Evolutionary conservation across 2,888 invertebrate genomes (phyloP), one percentile per base, ranked within the genome.

Genomic region (Apamea anceps): DNA sequence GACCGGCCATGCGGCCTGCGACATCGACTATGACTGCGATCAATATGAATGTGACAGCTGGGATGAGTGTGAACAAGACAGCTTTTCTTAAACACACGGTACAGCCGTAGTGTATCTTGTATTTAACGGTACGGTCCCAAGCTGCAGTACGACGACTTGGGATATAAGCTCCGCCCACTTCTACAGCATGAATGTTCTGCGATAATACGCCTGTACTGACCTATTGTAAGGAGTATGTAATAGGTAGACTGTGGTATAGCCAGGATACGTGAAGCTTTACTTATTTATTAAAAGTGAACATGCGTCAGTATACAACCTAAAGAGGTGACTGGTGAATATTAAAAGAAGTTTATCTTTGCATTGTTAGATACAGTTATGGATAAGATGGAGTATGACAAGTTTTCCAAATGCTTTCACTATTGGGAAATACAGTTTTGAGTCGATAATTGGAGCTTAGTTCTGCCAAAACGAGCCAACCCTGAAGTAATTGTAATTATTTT

Each of bases 21-120:
- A 97, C 91, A 97, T 97, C 90, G 97, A 97, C 93, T 96, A 96
- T 91, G 97, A 97, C 87, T 95, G 94, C 90, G 97, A 97, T 80
- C 97, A 95, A 78, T 96, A 96, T 92, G 96, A 96, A 79, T 96
- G 96, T 90, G 97, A 97, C 91, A 96, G 96, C 93, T 97, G 97
- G 97, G 97, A 97, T 91, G 97, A 97, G 93, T 97, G 97, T 91
- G 97, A 97, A 91, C 97, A 97, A 92, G 97, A 97, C 90, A 97
- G 97, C 94, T 97, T 97, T 93, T 97, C 97, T 0, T 97, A 96
- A 80, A 68, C 45, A 62, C 21, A 45, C 25, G 12, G n/a, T 7
- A n/a, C 42, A 28, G 25, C 60, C 48, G 32, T 66, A 51, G 28
- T 67, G n/a, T 67, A 66, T 25, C 37, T 65, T 37, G 65, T 37